A percentile compares a stretch with the other conserved stretches of the same genome.
Conservation (phyloP, 2,797 vertebrate genomes). For the Fistularia tabacaria region DNA sequence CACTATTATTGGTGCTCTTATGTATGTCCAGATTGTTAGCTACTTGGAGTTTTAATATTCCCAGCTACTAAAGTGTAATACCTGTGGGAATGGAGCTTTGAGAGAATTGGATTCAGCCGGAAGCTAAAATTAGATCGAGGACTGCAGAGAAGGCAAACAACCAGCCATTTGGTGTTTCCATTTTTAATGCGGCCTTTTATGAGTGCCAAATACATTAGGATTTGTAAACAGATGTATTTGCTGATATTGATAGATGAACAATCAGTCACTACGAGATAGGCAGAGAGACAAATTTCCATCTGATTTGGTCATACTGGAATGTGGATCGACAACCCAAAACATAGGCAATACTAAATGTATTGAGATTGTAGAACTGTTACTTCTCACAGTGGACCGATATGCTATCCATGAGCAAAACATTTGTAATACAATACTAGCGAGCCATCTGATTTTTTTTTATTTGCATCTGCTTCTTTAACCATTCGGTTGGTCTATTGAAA, state of each 20-base stretch:
- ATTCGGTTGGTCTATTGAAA: no score
- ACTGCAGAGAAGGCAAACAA: constrained; percentile 4
- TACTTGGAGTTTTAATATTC: constrained; percentile 16
- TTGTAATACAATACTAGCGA: background rate
- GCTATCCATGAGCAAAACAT: background rate
- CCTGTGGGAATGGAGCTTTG: background rate
- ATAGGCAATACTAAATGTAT: background rate
- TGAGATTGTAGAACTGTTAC: background rate
- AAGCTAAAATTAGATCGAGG: constrained; percentile 12
- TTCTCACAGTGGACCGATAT: background rate
- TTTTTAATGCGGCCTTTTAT: constrained; percentile 14
- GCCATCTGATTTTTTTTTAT: background rate
- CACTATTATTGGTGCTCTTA: no score
- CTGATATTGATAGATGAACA: constrained; percentile 5
- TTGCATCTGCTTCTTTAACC: no score
- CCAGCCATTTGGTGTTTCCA: background rate
- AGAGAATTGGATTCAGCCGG: constrained; percentile 13
- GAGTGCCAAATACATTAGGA: constrained; percentile 10
- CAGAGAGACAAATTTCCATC: constrained; percentile 21
- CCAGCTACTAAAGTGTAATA: background rate
- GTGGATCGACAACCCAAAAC: constrained; percentile 17
- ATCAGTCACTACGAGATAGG: constrained; percentile 25
- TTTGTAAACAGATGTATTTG: constrained; percentile 27
- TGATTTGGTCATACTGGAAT: constrained; percentile 14
- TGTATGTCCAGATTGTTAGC: no score